These are phyloP conservation scores for Takifugu rubripes DNA, from an alignment of 2,797 vertebrate genomes.

Conservation along the genomic window DNA sequence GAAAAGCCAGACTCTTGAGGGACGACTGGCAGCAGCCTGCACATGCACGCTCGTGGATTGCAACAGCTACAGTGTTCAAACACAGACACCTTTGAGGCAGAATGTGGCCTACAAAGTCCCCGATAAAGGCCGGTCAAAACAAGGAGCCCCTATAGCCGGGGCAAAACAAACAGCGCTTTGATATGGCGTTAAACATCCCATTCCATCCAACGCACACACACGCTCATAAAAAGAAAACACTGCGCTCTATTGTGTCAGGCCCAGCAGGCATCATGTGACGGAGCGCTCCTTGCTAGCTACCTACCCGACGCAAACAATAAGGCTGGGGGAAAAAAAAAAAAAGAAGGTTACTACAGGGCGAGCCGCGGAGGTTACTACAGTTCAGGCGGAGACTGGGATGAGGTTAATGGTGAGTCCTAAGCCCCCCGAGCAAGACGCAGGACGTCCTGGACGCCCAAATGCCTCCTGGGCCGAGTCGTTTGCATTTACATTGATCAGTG, in stretches of 20 bases:
- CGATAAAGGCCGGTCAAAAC: slow-evolving; percentile 57
- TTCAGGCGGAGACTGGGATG: slow-evolving; percentile 29
- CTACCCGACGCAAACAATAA: slow-evolving; percentile 74
- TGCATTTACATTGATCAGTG: too few relatives aligned
- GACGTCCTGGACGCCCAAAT: too few relatives aligned
- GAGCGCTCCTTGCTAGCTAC: slow-evolving; percentile 62
- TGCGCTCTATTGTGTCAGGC: slow-evolving; percentile 65
- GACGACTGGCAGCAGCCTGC: slow-evolving; percentile 8
- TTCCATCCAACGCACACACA: slow-evolving; percentile 39
- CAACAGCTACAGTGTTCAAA: slow-evolving; percentile 6
- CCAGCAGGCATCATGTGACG: slow-evolving; percentile 72
- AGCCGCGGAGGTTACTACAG: slow-evolving; percentile 54
- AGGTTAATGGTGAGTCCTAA: not conserved
- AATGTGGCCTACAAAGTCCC: slow-evolving; percentile 33
- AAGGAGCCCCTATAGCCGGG: slow-evolving; percentile 43
- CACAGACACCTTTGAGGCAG: slow-evolving; percentile 14
- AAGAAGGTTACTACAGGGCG: slow-evolving; percentile 45
- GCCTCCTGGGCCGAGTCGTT: too few relatives aligned
- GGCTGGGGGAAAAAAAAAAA: not conserved
- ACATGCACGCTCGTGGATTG: slow-evolving; percentile 5
- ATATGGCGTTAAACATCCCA: slow-evolving; percentile 74
- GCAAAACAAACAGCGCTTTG: slow-evolving; percentile 74
- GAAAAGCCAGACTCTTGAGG: slow-evolving; percentile 4
- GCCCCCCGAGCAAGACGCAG: too few relatives aligned
- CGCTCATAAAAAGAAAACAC: slow-evolving; percentile 45